Evolutionary conservation across 2,113 vertebrate species (phyloP).

Genomic region (Ceratotherium simum): DNA sequence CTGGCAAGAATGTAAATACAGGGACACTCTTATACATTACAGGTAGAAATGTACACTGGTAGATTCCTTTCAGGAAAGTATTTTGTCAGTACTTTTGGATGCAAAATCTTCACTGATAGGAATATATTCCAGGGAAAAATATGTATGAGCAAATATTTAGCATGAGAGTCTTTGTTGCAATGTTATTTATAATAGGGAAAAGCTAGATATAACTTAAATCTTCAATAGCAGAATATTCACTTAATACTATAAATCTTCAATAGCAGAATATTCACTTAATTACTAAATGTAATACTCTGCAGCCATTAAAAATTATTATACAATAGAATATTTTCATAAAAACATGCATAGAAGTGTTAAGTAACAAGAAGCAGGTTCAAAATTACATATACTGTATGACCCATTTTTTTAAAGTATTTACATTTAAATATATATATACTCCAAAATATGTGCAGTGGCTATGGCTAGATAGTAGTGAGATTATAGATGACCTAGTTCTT

Average conservation of each 20-base stretch:
- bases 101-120: neutral
- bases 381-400: neutral
- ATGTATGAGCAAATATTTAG: neutral
- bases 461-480: neutral
- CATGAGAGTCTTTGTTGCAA: neutral
- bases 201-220: neutral
- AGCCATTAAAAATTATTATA: neutral
- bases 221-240: neutral
- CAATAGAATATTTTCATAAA: neutral
- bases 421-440: neutral
- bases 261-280: neutral
- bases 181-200: neutral
- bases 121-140: constrained; percentile 29
- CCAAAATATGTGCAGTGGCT: neutral
- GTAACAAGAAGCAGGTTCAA: neutral
- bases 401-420: neutral
- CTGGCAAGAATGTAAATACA: neutral
- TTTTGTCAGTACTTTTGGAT: neutral
- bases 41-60: neutral
- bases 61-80: neutral
- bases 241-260: neutral
- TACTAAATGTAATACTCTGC: neutral
- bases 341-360: neutral
- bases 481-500: neutral
- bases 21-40: neutral